Evolutionary conservation across 2,888 invertebrate species (phyloP), one percentile per base, ranked within the genome.

Genomic region (Euphydryas editha): DNA sequence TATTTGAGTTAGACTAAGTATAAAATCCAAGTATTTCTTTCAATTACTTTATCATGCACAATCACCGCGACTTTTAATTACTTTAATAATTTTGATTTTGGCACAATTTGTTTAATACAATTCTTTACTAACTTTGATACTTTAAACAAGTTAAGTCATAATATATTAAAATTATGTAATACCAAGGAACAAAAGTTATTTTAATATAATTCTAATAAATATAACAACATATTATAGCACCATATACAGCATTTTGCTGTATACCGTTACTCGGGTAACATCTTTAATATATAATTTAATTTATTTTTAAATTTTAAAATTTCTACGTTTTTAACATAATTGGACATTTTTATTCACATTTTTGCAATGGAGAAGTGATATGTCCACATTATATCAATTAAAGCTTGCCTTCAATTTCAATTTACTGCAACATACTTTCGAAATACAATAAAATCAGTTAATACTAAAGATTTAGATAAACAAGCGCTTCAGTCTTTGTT

Each of bases 141-240:
- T 44, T 56, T 59, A 55, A 64, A 59, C 58, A 59, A 30, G 30
- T 55, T 59, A 21, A 51, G 20, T 51, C 6, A 24, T 24, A 15
- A n/a, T 51, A 51, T 51, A 51, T 60, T 58, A 58, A 39, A 62
- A 55, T 21, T 58, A 39, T 24, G 21, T 58, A 47, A 65, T 62
- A 63, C 44, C 18, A 60, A 60, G 51, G 57, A 77, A 77, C 76
- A 75, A 72, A 76, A 73, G 73, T 62, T 54, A 24, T 60, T 80
- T 77, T 75, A 76, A 71, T 76, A 75, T 79, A 79, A 75, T 76
- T 65, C 78, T 51, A 51, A 51, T 81, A 75, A 81, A 78, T 84
- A 81, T 78, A 83, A 83, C 79, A 85, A 83, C 83, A 84, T 86
- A 88, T 86, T 86, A 88, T 85, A 88, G 88, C 82, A 82, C 83